Base-by-base conservation (phyloP, 2,797 vertebrate species). In the Pangasius larnaudii region DNA sequence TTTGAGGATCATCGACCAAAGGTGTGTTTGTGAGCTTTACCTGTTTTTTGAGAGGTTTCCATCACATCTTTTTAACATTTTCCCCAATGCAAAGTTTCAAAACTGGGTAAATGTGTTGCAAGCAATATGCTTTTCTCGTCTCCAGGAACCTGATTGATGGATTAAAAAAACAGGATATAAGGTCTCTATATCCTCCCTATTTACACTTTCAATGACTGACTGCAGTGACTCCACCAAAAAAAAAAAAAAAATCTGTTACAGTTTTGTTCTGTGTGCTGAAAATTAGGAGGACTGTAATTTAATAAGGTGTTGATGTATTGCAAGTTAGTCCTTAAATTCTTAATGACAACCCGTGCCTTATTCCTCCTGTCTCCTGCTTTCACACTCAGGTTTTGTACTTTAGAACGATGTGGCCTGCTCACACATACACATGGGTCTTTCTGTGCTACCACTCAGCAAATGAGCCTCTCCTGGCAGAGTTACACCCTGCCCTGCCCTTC, bases 401-500 rank as follows among this genome's bases (percentile, higher is more conserved):
- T 89, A 53, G 33, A 85, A 89, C 77, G 83, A 78, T 65, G 71
- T 79, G 84, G 65, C 78, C 67, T 81, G 61, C 53, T 86, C 89
- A 84, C 83, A 71, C 86, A 78, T 61, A 89, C 67, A 65, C 82
- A 89, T 88, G 51, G 88, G 87, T 80, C 86, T 82, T 78, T 88
- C 85, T 89, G 78, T 88, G 88, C 88, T 88, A 51, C 85, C 83
- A 59, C 86, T 72, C 78, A 89, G 90, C 85, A 69, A 91, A 88
- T n/a, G 84, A 86, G 87, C 72, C 89, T 88, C 87, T 79, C 91
- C 82, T 89, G 87, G 84, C 92, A 91, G 86, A 82, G 88, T 86
- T 89, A 51, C 86, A 88, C 91, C 92, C 90, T 86, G 88, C 89
- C 91, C 91, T 87, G 87, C 84, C 85, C 89, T 56, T 49, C 86